phyloP scores from a whole-genome alignment of 1,140 invertebrate species.

The Eulimnadia texana region DNA sequence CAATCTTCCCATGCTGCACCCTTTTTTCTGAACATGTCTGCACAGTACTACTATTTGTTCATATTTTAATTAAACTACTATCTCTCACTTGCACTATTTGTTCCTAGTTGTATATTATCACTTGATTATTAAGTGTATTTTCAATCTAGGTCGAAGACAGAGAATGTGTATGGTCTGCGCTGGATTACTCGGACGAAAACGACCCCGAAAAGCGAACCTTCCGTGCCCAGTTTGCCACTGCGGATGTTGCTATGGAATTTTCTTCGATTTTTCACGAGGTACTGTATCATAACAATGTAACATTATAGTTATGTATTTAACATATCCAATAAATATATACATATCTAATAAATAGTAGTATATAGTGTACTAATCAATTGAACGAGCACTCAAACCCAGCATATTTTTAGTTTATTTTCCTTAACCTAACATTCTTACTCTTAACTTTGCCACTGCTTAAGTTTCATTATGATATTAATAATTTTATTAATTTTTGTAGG shows the following conservation, averaged over 20 bases:
- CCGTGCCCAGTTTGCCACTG: conserved; percentile 32
- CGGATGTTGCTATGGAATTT: conserved; percentile 31
- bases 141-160: conserved; percentile 30
- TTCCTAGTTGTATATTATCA: conserved; percentile 12
- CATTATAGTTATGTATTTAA: neutral
- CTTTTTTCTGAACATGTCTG: too few species aligned
- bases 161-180: conserved; percentile 34
- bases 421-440: too few species aligned
- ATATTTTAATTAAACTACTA: conserved; percentile 10
- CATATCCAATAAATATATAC: neutral
- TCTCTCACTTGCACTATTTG: conserved; percentile 8
- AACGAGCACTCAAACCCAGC: too few species aligned
- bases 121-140: too few species aligned
- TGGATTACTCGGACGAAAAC: conserved; percentile 31
- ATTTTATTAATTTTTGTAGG: conserved; percentile 4
- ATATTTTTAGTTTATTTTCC: too few species aligned
- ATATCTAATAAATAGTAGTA: too few species aligned
- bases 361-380: too few species aligned
- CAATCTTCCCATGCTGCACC: too few species aligned
- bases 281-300: conserved; percentile 13
- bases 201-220: conserved; percentile 30
- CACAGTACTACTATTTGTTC: too few species aligned
- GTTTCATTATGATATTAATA: neutral
- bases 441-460: neutral
- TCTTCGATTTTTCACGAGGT: conserved; percentile 31